Percentiles rank a stretch among this genome's conserved stretches.
Evolutionary conservation across 1,140 invertebrate genomes (phyloP).

Genomic region (Stratiolaelaps scimitus): DNA sequence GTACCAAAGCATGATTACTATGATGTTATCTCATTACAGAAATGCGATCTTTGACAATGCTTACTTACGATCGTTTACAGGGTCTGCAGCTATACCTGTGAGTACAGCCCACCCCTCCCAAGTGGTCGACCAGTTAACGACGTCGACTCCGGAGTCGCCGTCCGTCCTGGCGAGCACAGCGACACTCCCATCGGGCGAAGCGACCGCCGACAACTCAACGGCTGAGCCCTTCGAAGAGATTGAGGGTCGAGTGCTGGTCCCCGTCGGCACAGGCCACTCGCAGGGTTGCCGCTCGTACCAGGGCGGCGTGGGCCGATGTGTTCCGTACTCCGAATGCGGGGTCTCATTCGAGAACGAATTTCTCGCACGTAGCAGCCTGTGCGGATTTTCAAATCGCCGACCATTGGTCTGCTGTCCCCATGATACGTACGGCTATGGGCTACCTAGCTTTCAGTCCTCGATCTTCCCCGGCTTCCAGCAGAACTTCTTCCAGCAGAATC

Average conservation of each 20-base stretch:
- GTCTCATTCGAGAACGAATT: constrained; percentile 18
- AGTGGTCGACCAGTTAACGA: too few relatives aligned
- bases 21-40: too few relatives aligned
- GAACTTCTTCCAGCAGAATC: constrained; percentile 21
- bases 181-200: too few relatives aligned
- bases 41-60: too few relatives aligned
- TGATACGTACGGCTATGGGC: constrained; percentile 2
- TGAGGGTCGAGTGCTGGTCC: background rate
- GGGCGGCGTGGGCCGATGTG: constrained; percentile 7
- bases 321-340: constrained; percentile 17
- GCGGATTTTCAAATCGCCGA: constrained; percentile 16
- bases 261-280: background rate
- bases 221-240: background rate
- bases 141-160: too few relatives aligned
- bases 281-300: constrained; percentile 18
- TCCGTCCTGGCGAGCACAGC: too few relatives aligned
- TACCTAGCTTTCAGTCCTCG: background rate
- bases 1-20: too few relatives aligned
- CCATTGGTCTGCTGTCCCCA: constrained; percentile 23
- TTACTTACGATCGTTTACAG: too few relatives aligned
- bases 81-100: too few relatives aligned
- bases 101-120: too few relatives aligned
- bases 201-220: too few relatives aligned
- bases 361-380: constrained; percentile 20
- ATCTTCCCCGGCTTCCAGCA: background rate